phyloP scores from a whole-genome alignment of 1,140 invertebrate species.

The Ips nitidus region DNA sequence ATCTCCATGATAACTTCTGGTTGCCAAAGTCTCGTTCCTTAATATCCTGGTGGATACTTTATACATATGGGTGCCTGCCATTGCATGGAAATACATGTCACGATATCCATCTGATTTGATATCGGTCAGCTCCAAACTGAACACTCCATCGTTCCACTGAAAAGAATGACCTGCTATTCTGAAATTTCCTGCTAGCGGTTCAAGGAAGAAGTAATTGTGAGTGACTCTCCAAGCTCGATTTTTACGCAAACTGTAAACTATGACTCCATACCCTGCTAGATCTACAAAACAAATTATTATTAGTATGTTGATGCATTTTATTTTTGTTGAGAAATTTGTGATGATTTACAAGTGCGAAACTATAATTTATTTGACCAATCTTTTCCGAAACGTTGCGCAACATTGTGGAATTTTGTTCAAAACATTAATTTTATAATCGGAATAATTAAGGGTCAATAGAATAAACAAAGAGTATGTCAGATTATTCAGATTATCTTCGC shows the following conservation, averaged over 20 bases:
- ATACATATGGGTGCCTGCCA: slow-evolving; percentile 67
- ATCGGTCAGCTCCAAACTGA: slow-evolving; percentile 65
- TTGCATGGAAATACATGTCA: slow-evolving; percentile 68
- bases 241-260: slow-evolving; percentile 66
- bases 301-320: not conserved
- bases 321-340: too few relatives aligned
- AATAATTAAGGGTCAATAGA: too few relatives aligned
- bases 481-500: too few relatives aligned
- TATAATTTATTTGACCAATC: not conserved
- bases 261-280: slow-evolving; percentile 63
- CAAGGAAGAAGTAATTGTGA: slow-evolving; percentile 74
- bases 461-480: too few relatives aligned
- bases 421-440: too few relatives aligned
- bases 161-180: slow-evolving; percentile 63
- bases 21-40: slow-evolving; percentile 60
- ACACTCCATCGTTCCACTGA: slow-evolving; percentile 74
- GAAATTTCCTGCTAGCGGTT: slow-evolving; percentile 68
- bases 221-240: slow-evolving; percentile 68
- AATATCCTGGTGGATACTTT: slow-evolving; percentile 65
- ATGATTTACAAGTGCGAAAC: too few relatives aligned
- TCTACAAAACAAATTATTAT: slow-evolving; percentile 34
- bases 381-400: not conserved
- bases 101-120: slow-evolving; percentile 57
- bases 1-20: slow-evolving; percentile 59
- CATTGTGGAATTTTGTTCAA: too few relatives aligned